Base-by-base conservation (phyloP, 2,113 vertebrate genomes). In the Cyanoramphus novaezelandiae region DNA sequence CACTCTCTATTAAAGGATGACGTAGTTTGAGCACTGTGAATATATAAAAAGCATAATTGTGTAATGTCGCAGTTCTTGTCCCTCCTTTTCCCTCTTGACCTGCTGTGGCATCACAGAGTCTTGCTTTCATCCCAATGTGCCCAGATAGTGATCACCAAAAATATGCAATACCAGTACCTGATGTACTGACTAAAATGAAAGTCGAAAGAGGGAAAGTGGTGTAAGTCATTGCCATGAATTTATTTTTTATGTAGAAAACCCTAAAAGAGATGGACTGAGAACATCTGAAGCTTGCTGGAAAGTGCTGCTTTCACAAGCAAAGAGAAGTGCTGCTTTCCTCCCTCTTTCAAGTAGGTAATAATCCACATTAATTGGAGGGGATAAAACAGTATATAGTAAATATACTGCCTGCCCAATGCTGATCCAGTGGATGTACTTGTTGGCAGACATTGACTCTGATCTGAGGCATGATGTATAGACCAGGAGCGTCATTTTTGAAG, bases 21-120 rank as follows among this genome's bases (percentile, higher is more conserved):
- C 57, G 35, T 74, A 37, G 41, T 74, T 74, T 70, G n/a, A 13
- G 44, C 27, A 57, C 21, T 25, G 20, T 60, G 29, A 8, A 20
- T 52, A 9, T n/a, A 57, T 31, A 46, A 79, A 68, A 88, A 53
- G 13, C 25, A 0, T n/a, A 82, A 41, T 27, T 74, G 41, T 65
- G 35, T 69, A 46, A 88, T n/a, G 13, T 23, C 43, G 28, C 27
- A 53, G 29, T 39, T 86, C 24, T 28, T 86, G 63, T 18, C 63
- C 29, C 39, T 82, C 78, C 39, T 29, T 85, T 85, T 29, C 19
- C 33, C 39, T 52, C 41, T 74, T 53, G 44, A 76, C 11, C 21
- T 31, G 6, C 24, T 0, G 0, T 79, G 75, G 33, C 57, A 72
- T 33, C 0, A 0, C 33, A 47, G 19, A 3, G 5, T 77, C 47